Evolutionary conservation across 1,140 invertebrate genomes (phyloP), one percentile per base, ranked within the genome.

Genomic region (Drosophila pachea): DNA sequence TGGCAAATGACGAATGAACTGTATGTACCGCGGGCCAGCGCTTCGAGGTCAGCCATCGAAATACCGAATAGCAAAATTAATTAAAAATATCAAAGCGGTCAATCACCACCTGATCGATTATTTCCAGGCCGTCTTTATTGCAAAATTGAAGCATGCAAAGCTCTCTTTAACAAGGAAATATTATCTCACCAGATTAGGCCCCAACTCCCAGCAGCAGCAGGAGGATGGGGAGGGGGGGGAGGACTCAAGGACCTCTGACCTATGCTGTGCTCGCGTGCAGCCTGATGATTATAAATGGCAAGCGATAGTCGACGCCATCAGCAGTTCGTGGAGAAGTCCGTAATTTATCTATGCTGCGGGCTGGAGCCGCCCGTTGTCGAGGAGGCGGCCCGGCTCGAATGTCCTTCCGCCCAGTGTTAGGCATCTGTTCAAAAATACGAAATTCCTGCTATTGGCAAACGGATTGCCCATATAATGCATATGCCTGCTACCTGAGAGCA

Each of bases 281-380:
- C 68, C 61, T 67, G 63, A 78, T 61, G 66, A 81, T 84, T 78
- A 82, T 78, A 78, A 82, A 84, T 83, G 79, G 79, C 75, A 60
- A 72, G 38, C 72, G 71, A 78, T 78, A 71, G 67, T 59, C 54
- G 45, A 48, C 53, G 50, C 56, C 56, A 68, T 61, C 50, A 35
- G 7, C 7, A 16, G 12, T 65, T 76, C 12, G 7, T 73, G 56
- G 45, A 55, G 43, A 35, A 22, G 22, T 60, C 55, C 38, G 22
- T 52, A 74, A 82, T 75, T 78, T 75, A 84, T 78, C 64, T 63
- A 2, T 22, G 52, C 52, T 65, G 60, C 14, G 59, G 64, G 45
- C 7, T 7, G 38, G 1, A 12, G 38, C 2, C n/a, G 22, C 22
- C 22, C 22, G 1, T 22, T 22, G 22, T 3, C 22, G 22, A 22